Conservation (phyloP, 2,888 invertebrate genomes). For the Himalopsyche tibetana region DNA sequence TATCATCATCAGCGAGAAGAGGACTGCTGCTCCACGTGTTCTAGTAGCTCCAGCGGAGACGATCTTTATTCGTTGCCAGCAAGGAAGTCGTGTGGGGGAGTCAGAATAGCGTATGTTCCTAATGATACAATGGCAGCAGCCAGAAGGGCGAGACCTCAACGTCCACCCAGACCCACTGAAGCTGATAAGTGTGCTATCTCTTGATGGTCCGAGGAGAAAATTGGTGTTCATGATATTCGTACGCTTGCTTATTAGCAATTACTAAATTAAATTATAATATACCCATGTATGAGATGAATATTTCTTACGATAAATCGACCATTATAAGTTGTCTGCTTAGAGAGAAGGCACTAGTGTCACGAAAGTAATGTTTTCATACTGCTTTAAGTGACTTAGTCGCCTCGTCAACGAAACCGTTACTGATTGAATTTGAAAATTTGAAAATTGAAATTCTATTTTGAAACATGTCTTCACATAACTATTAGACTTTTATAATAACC, state of each 20-base stretch:
- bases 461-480: too few relatives aligned
- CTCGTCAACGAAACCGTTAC: too few relatives aligned
- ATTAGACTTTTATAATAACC: too few relatives aligned
- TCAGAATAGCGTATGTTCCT: constrained; percentile 94
- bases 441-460: too few relatives aligned
- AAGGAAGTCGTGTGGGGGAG: constrained; percentile 89
- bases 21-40: constrained; percentile 93
- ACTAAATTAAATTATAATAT: constrained; percentile 2
- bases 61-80: constrained; percentile 91
- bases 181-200: constrained; percentile 92
- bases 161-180: constrained; percentile 77
- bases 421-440: too few relatives aligned
- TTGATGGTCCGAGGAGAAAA: constrained; percentile 76
- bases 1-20: constrained; percentile 74
- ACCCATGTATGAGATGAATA: background rate
- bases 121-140: constrained; percentile 93
- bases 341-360: too few relatives aligned
- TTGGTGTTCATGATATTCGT: constrained; percentile 1
- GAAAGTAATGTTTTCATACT: too few relatives aligned
- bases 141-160: constrained; percentile 87
- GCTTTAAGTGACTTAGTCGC: too few relatives aligned
- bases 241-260: constrained; percentile 37
- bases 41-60: constrained; percentile 91
- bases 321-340: too few relatives aligned
- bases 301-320: too few relatives aligned